Evolutionary conservation across 2,797 vertebrate species (phyloP), one percentile per base, ranked within the genome.

Genomic region (Astyanax mexicanus): DNA sequence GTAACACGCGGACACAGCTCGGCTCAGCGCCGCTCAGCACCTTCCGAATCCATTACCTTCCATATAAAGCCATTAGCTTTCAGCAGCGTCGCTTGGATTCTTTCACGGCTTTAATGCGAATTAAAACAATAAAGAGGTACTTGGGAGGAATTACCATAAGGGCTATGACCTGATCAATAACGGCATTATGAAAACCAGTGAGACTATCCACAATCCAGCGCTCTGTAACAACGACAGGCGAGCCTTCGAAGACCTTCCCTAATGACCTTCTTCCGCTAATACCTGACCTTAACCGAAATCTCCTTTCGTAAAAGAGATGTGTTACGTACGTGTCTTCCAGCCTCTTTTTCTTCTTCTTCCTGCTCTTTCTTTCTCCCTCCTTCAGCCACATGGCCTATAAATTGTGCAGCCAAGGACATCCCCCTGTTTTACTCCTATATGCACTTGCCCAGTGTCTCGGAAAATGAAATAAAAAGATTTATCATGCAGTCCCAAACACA

Each of bases 381-480:
- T 57, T 69, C 77, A 77, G 74, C 75, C 79, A 80, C 84, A 85
- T 80, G 78, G 87, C 83, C 86, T 82, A 88, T 93, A 93, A 92
- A 92, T 92, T 83, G 87, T 72, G 40, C 72, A 78, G 90, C 89
- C 91, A 90, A 91, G 91, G 91, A 91, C 89, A 75, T 81, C 83
- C 87, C 52, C 87, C 87, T 81, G 81, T 88, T 91, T 91, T 90
- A 83, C 87, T 91, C 87, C 85, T 89, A 90, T 86, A 89, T 89
- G 89, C 89, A 90, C 90, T 91, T 90, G 90, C 90, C 91, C 88
- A 88, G 85, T 88, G 89, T 92, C 90, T 92, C 72, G 84, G 89
- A 92, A 93, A 92, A 93, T 91, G 87, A 92, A 92, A 90, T 90
- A 87, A 89, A 91, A 91, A 90, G 89, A 93, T 93, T 93, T 92